Evolutionary conservation across 2,797 vertebrate species (phyloP).

Genomic region (Coendou prehensilis): DNA sequence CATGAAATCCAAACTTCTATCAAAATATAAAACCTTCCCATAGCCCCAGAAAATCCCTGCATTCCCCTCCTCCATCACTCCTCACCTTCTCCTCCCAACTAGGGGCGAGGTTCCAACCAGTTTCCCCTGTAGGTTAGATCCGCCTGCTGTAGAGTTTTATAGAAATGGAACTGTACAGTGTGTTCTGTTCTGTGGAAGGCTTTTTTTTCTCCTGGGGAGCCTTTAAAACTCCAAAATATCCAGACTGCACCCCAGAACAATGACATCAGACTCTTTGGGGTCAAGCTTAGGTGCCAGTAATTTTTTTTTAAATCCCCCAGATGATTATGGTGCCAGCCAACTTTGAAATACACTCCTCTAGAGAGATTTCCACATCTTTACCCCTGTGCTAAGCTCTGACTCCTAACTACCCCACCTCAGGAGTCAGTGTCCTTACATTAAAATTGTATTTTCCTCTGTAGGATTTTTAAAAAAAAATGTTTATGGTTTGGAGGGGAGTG

Average conservation of each 20-base stretch:
- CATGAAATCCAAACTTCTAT: not conserved
- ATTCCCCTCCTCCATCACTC: accelerated
- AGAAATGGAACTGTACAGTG: not conserved
- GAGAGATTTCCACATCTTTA: not conserved
- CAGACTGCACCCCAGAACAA: not conserved
- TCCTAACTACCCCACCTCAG: not conserved
- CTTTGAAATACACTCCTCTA: not conserved
- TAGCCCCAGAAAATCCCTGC: not conserved
- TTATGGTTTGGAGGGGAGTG: not conserved
- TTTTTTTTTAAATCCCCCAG: not conserved
- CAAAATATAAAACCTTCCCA: not conserved
- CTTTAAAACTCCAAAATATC: not conserved
- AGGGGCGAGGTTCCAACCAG: not conserved
- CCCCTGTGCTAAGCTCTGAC: not conserved
- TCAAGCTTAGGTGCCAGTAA: not conserved
- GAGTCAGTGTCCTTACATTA: not conserved
- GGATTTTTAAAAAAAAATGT: not conserved
- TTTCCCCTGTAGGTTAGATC: not conserved
- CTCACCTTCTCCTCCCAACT: not conserved
- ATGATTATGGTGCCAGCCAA: not conserved
- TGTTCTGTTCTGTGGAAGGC: not conserved
- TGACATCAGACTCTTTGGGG: not conserved
- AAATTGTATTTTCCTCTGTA: not conserved
- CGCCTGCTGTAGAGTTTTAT: not conserved
- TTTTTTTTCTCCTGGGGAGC: not conserved